A percentile compares a stretch with the other conserved stretches of the same genome.
Evolutionary conservation across 2,113 vertebrate genomes (phyloP).

Genomic region (Rousettus leschenaultii): DNA sequence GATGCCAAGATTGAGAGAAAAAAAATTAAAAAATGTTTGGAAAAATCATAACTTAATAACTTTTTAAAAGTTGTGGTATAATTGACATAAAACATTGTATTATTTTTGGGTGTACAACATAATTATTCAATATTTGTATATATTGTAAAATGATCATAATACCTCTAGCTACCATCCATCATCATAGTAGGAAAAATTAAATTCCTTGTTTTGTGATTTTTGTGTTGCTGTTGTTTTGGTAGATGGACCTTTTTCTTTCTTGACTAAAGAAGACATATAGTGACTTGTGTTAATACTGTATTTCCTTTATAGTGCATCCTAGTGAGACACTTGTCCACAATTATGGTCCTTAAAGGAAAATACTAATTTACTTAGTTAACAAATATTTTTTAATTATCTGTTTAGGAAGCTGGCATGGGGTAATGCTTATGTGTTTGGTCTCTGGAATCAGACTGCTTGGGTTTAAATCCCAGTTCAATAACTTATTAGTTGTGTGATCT

Average conservation of each 20-base stretch:
- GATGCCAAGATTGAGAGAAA: background rate
- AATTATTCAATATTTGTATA: background rate
- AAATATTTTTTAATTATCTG: slow-evolving; percentile 7
- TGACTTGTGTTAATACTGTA: background rate
- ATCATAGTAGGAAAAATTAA: background rate
- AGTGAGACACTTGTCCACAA: background rate
- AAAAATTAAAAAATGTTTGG: background rate
- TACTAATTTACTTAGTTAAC: slow-evolving; percentile 17
- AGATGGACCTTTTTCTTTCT: background rate
- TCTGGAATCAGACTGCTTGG: slow-evolving; percentile 17
- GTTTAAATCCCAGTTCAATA: background rate
- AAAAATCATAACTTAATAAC: background rate
- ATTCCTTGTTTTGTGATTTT: slow-evolving; percentile 29
- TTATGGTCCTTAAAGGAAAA: background rate
- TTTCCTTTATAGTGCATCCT: background rate
- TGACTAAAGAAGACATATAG: background rate
- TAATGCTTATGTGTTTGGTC: background rate
- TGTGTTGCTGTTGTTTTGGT: slow-evolving; percentile 37
- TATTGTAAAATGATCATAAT: background rate
- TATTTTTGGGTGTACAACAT: background rate
- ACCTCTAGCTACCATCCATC: background rate
- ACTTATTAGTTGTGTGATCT: slow-evolving; percentile 17
- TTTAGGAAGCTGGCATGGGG: background rate
- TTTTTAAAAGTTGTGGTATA: background rate
- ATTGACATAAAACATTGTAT: background rate